Conservation (phyloP, 1,140 invertebrate genomes). For the silkworm (Bombyx mori) region ASM3026992v2 NC_085123.1:12490501-12491000, state of each 20-base stretch:
- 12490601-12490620: conserved; percentile 84
- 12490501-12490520: no score
- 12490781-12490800: not conserved
- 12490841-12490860: no score
- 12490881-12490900: no score
- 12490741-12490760: conserved; percentile 95
- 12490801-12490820: not conserved
- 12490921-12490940: no score
- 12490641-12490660: conserved; percentile 77
- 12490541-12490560: no score
- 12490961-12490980: no score
- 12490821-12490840: no score
- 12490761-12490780: conserved; percentile 31
- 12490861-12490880: no score
- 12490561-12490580: conserved; percentile 76
- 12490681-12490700: conserved; percentile 94
- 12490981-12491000: no score
- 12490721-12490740: conserved; percentile 97
- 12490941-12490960: no score
- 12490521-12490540: no score
- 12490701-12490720: conserved; percentile 98
- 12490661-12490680: conserved; percentile 97
- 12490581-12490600: conserved; percentile 85
- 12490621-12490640: conserved; percentile 84
- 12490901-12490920: no score